Evolutionary conservation across 2,797 vertebrate species (phyloP).

Genomic region (Microcaecilia unicolor): DNA sequence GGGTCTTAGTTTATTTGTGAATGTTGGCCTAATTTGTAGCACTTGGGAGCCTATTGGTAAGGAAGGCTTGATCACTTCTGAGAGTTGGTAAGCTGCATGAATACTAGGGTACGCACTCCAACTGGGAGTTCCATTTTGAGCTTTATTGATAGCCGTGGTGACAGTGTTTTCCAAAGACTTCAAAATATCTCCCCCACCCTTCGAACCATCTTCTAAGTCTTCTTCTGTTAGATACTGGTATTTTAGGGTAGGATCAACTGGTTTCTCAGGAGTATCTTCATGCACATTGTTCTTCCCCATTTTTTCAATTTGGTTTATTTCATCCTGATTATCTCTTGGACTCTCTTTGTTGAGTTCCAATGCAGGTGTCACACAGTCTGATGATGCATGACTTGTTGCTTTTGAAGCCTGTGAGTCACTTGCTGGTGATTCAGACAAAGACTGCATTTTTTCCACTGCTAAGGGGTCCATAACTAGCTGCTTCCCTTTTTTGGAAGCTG

Average conservation of each 20-base stretch:
- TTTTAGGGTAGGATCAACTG: constrained; percentile 73
- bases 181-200: constrained; percentile 91
- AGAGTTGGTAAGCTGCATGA: constrained; percentile 94
- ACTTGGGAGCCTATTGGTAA: constrained; percentile 74
- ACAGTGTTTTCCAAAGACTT: constrained; percentile 98
- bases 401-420: constrained; percentile 51
- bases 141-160: constrained; percentile 96
- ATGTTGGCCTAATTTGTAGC: constrained; percentile 79
- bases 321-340: constrained; percentile 55
- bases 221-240: constrained; percentile 97
- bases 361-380: constrained; percentile 57
- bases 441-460: constrained; percentile 94
- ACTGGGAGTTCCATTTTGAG: constrained; percentile 93
- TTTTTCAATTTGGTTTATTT: constrained; percentile 61
- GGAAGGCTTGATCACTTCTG: constrained; percentile 77
- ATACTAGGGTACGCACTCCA: constrained; percentile 98
- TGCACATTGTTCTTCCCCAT: constrained; percentile 72
- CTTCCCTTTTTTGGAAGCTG: constrained; percentile 95
- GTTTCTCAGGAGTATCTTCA: constrained; percentile 72
- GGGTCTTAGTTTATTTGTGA: constrained; percentile 83
- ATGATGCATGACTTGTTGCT: constrained; percentile 63
- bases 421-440: constrained; percentile 67
- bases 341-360: constrained; percentile 72
- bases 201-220: constrained; percentile 87
- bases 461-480: constrained; percentile 90